Evolutionary conservation across 2,888 invertebrate species (phyloP), one percentile per base, ranked within the genome.

Genomic region (Dilophus febrilis): DNA sequence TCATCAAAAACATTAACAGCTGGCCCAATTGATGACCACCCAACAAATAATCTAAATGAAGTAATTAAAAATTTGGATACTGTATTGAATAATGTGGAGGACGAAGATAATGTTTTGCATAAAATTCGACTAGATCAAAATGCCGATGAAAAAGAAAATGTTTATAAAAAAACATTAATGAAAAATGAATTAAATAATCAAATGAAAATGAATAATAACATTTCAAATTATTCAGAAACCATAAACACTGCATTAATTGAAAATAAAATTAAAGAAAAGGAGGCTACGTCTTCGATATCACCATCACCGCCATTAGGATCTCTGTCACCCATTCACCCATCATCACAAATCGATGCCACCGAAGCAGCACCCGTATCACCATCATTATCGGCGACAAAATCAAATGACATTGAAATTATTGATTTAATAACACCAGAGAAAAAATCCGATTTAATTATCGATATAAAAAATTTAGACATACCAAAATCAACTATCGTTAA

Each of bases 121-220:
- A 28, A 29, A 16, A 27, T 18, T 6, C 4, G 17, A n/a, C 26
- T 40, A 13, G 30, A 34, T 22, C 42, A 41, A 35, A 38, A 37
- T 18, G 40, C 43, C 3, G 41, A 58, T 38, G 61, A 61, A 42
- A 61, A 60, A 42, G 60, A 62, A 46, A 62, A 61, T 43, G 52
- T 58, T 10, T 59, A 40, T 14, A 35, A 30, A 26, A 40, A 43
- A 18, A 8, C 22, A 22, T 22, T 22, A 22, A 59, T 53, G 42
- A 58, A 59, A 44, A 61, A 59, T 45, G 60, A 58, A 44, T 47
- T 62, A 3, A 61, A 61, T 46, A 62, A 59, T 42, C n/a, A n/a
- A n/a, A n/a, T n/a, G n/a, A n/a, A n/a, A n/a, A n/a, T n/a, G n/a
- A 57, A 55, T 31, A 53, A 58, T 51, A 58, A 22, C 8, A 22